Evolutionary conservation across 1,140 invertebrate species (phyloP), one percentile per base, ranked within the genome.

Genomic region (Zaprionus davidi): DNA sequence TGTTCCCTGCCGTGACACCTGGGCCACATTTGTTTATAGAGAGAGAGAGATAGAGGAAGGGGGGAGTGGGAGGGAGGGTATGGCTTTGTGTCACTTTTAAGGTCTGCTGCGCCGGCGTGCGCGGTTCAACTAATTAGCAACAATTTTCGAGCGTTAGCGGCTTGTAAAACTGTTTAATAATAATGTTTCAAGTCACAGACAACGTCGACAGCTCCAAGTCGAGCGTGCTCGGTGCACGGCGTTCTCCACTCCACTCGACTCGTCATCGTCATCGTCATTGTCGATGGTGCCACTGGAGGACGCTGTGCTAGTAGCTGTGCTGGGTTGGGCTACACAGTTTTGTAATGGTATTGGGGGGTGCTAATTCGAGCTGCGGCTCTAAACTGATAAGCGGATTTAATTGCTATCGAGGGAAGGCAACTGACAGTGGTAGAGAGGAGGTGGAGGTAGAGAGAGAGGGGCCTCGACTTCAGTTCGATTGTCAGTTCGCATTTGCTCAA

Each of bases 91-190:
- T 51, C 79, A 80, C 68, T 83, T 87, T 84, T 87, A 87, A 87
- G 84, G 84, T 87, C 81, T 80, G 80, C 20, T 87, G 84, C 84
- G 84, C 84, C 84, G 84, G 84, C 84, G 84, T 83, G 84, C 84
- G 84, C 76, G 44, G 67, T 79, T 85, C 78, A 70, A 66, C 81
- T 90, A 90, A 90, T 90, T 90, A 90, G 85, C 85, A 90, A 70
- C 85, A 90, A 90, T 90, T 90, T 90, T 76, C 72, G 84, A 87
- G 51, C 81, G 84, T 90, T 90, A 90, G 85, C 85, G 81, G 85
- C 85, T 90, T 90, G 81, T 90, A 90, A 90, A 90, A 82, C 75
- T 79, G 78, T 90, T 88, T 88, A 90, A 81, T 90, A 81, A 80
- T 83, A 81, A 84, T 84, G 59, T 41, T 51, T 1, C 46, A 20